Conservation (phyloP, 2,113 vertebrate species). For the Ploceus nigricollis region DNA sequence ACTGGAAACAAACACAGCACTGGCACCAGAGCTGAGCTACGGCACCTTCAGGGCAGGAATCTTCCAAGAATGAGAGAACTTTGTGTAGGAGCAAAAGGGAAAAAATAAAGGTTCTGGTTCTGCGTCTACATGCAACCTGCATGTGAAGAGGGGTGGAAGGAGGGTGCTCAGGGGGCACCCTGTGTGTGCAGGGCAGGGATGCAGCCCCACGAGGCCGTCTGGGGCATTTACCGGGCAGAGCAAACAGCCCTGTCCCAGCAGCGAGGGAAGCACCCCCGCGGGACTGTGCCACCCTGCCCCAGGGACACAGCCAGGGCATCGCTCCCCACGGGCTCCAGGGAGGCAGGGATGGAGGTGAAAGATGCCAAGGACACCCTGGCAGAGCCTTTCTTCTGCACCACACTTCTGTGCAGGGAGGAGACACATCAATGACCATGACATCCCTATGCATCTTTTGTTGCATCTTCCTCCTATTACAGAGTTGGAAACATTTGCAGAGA, state of each 20-base stretch:
- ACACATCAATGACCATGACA: rapidly evolving
- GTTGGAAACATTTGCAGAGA: neutral
- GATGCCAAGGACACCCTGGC: neutral
- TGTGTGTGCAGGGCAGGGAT: neutral
- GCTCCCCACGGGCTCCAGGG: rapidly evolving
- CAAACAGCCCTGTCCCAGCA: neutral
- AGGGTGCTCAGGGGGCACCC: neutral
- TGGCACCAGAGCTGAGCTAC: neutral
- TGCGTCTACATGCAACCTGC: rapidly evolving
- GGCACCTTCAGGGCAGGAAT: neutral
- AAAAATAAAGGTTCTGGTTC: neutral
- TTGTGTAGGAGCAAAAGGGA: neutral
- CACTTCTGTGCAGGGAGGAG: neutral
- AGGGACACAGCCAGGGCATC: rapidly evolving
- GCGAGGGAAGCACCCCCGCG: rapidly evolving
- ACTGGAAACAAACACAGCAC: rapidly evolving
- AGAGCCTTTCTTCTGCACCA: neutral
- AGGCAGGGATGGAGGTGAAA: neutral
- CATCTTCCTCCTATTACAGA: rapidly evolving
- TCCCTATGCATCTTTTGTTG: rapidly evolving
- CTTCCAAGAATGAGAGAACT: neutral
- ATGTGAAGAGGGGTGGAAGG: rapidly evolving
- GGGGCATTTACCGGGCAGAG: neutral
- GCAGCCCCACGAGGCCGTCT: rapidly evolving
- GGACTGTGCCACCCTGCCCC: neutral